phyloP scores from a whole-genome alignment of 2,888 invertebrate genomes.

The Diogma glabrata region DNA sequence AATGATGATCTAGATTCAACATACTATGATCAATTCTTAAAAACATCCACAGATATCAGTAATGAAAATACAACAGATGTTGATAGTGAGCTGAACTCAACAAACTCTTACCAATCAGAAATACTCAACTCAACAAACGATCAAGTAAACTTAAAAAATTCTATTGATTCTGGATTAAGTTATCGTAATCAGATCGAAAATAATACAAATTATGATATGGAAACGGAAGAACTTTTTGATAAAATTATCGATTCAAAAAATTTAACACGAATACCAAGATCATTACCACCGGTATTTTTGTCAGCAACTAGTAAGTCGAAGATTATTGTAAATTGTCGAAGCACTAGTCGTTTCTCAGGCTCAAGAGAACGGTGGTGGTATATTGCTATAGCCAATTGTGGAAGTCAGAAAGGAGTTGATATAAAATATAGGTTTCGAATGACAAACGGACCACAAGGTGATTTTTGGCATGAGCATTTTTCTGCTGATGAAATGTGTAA shows the following conservation, averaged over 20 bases:
- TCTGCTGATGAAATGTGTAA: conserved; percentile 93
- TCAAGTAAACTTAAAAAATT: conserved; percentile 15
- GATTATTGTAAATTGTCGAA: conserved; percentile 46
- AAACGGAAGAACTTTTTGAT: conserved; percentile 42
- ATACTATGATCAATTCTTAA: conserved; percentile 41
- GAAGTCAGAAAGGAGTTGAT: conserved; percentile 60
- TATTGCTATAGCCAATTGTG: conserved; percentile 73
- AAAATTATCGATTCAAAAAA: conserved; percentile 19
- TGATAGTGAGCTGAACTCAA: conserved; percentile 10
- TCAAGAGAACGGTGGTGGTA: conserved; percentile 92
- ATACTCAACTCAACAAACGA: neutral
- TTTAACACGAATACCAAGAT: conserved; percentile 18
- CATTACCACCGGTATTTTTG: conserved; percentile 20
- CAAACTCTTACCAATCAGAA: conserved; percentile 18
- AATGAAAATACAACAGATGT: conserved; percentile 13
- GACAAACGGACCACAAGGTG: conserved; percentile 74
- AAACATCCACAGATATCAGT: conserved; percentile 35
- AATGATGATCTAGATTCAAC: conserved; percentile 26
- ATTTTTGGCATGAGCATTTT: conserved; percentile 80
- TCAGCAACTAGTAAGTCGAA: neutral
- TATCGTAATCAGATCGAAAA: conserved; percentile 22
- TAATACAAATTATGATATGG: conserved; percentile 34
- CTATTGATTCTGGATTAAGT: conserved; percentile 6
- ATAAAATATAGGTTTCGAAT: conserved; percentile 70
- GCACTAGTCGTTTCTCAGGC: conserved; percentile 61